Evolutionary conservation across 2,888 invertebrate species (phyloP).

Genomic region (Eupithecia centaureata): DNA sequence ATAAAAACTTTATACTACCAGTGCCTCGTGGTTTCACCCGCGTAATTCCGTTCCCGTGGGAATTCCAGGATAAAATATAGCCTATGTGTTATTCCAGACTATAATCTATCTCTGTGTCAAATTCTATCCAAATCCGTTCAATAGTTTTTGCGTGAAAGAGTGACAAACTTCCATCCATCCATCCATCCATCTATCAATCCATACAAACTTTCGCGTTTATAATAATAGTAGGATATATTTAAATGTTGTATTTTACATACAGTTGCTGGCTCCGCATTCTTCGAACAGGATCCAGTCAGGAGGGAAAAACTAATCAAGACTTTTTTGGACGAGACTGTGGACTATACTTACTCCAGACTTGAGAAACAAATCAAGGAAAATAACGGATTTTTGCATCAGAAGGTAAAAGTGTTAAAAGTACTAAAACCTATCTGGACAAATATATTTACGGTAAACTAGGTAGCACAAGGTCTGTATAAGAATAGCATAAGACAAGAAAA

Average conservation of each 20-base stretch:
- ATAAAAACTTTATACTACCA: too few relatives aligned
- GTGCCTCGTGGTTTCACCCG: too few relatives aligned
- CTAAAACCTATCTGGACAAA: neutral
- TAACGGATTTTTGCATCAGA: slow-evolving; percentile 65
- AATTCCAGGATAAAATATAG: too few relatives aligned
- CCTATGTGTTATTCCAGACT: too few relatives aligned
- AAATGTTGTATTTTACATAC: neutral
- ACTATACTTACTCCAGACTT: slow-evolving; percentile 65
- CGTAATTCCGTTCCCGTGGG: too few relatives aligned
- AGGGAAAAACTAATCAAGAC: slow-evolving; percentile 56
- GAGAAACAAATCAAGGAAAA: slow-evolving; percentile 65
- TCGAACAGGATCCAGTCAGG: slow-evolving; percentile 54
- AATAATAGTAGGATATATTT: too few relatives aligned
- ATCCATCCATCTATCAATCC: too few relatives aligned
- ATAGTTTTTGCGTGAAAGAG: too few relatives aligned
- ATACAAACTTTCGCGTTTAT: too few relatives aligned
- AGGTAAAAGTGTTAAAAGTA: slow-evolving; percentile 38
- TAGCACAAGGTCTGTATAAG: neutral
- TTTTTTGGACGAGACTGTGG: slow-evolving; percentile 56
- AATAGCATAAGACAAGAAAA: neutral
- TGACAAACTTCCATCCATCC: too few relatives aligned
- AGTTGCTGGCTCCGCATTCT: slow-evolving; percentile 53
- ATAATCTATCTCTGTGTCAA: too few relatives aligned
- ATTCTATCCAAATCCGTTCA: too few relatives aligned
- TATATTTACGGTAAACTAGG: neutral